Conservation (phyloP, 1,140 invertebrate species). For the Muscidifurax raptorellus region DNA sequence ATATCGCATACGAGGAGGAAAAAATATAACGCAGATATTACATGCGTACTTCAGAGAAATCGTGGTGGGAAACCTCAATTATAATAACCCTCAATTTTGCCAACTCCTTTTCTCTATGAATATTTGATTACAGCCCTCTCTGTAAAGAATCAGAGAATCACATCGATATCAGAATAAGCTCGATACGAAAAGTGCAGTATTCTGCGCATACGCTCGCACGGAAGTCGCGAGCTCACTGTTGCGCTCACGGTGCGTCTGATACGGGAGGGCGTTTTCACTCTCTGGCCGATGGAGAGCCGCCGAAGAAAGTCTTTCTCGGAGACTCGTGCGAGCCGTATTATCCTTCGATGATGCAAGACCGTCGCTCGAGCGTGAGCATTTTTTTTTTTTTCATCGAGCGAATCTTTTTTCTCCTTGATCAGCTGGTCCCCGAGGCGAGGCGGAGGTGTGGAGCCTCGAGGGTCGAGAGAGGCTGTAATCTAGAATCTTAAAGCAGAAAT, state of each 20-base stretch:
- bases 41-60: no score
- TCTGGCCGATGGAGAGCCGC: background rate
- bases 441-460: no score
- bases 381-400: slow-evolving; percentile 2
- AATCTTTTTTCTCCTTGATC: background rate
- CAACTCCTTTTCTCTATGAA: no score
- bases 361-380: slow-evolving; percentile 17
- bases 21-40: no score
- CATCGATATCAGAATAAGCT: background rate
- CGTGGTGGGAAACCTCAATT: no score
- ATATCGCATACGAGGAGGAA: no score
- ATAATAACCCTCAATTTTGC: no score
- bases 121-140: background rate
- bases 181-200: background rate
- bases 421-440: background rate
- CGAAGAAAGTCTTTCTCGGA: slow-evolving; percentile 49
- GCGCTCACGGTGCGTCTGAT: background rate
- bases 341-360: slow-evolving; percentile 50
- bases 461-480: no score
- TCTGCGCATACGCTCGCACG: background rate
- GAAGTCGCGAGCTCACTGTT: background rate
- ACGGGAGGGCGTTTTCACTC: slow-evolving; percentile 23
- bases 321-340: background rate
- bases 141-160: background rate
- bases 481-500: background rate